Conservation (phyloP, 2,797 vertebrate species). For the Antennarius maculatus region DNA sequence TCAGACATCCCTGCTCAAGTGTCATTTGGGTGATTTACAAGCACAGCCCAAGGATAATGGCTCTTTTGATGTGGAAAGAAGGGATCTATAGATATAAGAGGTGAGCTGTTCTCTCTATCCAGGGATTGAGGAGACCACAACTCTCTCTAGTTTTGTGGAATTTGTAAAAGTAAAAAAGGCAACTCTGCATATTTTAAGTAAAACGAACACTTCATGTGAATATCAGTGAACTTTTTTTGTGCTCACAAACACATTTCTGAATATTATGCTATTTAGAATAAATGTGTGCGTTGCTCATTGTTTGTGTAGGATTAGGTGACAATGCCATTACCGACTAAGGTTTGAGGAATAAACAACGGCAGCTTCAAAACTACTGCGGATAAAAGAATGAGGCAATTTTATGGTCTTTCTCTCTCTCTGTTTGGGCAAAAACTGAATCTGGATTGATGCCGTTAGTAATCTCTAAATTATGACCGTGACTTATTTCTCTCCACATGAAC, state of each 20-base stretch:
- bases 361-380: constrained; percentile 44
- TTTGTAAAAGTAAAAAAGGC: constrained; percentile 35
- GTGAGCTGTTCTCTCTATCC: constrained; percentile 36
- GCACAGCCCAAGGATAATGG: constrained; percentile 64
- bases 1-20: constrained; percentile 59
- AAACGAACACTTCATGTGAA: constrained; percentile 61
- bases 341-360: constrained; percentile 50
- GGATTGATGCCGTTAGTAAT: constrained; percentile 27
- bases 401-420: constrained; percentile 10
- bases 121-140: constrained; percentile 38
- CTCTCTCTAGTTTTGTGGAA: constrained; percentile 35
- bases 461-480: constrained; percentile 23
- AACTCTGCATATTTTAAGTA: constrained; percentile 59
- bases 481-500: constrained; percentile 24
- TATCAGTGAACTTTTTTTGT: constrained; percentile 55
- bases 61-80: constrained; percentile 68
- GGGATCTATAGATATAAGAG: constrained; percentile 62
- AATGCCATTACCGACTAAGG: constrained; percentile 12
- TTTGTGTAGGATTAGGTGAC: constrained; percentile 46
- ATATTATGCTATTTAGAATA: constrained; percentile 67
- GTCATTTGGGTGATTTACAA: constrained; percentile 76
- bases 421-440: constrained; percentile 35
- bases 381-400: constrained; percentile 41
- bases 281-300: constrained; percentile 55
- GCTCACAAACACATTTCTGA: constrained; percentile 55